phyloP scores from a whole-genome alignment of 2,113 vertebrate genomes.

The Nibea coibor region DNA sequence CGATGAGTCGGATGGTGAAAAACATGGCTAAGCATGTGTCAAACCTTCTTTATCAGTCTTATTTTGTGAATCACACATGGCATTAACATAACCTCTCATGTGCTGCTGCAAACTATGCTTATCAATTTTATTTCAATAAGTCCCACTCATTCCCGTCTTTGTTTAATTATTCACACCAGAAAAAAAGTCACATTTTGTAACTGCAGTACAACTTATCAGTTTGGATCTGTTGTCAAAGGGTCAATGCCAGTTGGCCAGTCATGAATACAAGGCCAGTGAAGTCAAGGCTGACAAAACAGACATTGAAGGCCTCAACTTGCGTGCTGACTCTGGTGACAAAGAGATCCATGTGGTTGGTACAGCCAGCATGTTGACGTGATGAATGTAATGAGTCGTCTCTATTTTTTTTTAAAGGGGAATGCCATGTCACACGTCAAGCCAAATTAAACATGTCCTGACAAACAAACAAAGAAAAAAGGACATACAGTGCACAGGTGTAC shows the following conservation, averaged over 20 bases:
- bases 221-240: conserved; percentile 18
- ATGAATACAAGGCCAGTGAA: conserved; percentile 55
- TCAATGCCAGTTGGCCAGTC: conserved; percentile 33
- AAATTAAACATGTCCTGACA: not conserved
- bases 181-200: not conserved
- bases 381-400: not conserved
- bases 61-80: not conserved
- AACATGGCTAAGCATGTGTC: not conserved
- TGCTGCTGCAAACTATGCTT: not conserved
- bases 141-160: not conserved
- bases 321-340: conserved; percentile 6
- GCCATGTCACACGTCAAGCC: not conserved
- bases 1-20: not conserved
- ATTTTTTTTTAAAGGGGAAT: not conserved
- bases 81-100: not conserved
- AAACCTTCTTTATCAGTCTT: not conserved
- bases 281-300: conserved; percentile 66
- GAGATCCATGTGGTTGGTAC: conserved; percentile 7
- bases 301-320: conserved; percentile 43
- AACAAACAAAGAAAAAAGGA: not conserved
- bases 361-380: conserved; percentile 23
- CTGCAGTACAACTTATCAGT: not conserved
- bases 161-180: not conserved
- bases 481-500: not conserved
- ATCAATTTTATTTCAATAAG: not conserved